A percentile compares a stretch with the other conserved stretches of the same genome.
These are phyloP conservation scores for Drosophila imparisetae DNA, from an alignment of 2,888 invertebrate genomes.

Conservation along the genomic window DNA sequence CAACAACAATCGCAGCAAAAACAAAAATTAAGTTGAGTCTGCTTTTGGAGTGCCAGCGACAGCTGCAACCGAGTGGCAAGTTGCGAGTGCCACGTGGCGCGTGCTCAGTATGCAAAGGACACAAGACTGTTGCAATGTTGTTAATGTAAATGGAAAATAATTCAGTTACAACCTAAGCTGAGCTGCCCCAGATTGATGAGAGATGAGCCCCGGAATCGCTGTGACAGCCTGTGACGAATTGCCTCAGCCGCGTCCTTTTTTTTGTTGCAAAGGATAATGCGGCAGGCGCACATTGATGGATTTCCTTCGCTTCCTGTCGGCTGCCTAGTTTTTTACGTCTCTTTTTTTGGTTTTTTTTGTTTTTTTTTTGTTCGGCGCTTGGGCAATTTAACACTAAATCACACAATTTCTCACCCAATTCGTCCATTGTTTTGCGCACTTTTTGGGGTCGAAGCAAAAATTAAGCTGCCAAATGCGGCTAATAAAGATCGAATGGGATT, in stretches of 20 bases:
- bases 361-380: not conserved
- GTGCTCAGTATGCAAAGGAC: constrained; percentile 36
- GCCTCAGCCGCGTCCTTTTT: constrained; percentile 38
- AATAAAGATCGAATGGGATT: constrained; percentile 48
- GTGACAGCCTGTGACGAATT: constrained; percentile 69
- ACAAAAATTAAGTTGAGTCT: constrained; percentile 6
- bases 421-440: constrained; percentile 42
- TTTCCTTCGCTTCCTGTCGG: constrained; percentile 41
- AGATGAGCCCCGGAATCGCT: constrained; percentile 3
- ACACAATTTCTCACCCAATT: constrained; percentile 70
- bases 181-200: constrained; percentile 59
- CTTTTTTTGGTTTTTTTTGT: not conserved
- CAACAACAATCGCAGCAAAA: not conserved
- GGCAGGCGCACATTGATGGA: constrained; percentile 40
- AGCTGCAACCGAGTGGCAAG: constrained; percentile 51
- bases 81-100: constrained; percentile 39
- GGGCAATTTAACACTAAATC: constrained; percentile 74
- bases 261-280: constrained; percentile 45
- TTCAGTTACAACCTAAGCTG: constrained; percentile 41
- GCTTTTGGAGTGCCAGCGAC: constrained; percentile 51
- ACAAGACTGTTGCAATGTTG: not conserved
- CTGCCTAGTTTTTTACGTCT: constrained; percentile 38
- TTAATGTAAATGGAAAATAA: constrained; percentile 7
- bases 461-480: constrained; percentile 61
- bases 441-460: constrained; percentile 46